Conservation (phyloP, 2,888 invertebrate genomes). For the Agrotis segetum region DNA sequence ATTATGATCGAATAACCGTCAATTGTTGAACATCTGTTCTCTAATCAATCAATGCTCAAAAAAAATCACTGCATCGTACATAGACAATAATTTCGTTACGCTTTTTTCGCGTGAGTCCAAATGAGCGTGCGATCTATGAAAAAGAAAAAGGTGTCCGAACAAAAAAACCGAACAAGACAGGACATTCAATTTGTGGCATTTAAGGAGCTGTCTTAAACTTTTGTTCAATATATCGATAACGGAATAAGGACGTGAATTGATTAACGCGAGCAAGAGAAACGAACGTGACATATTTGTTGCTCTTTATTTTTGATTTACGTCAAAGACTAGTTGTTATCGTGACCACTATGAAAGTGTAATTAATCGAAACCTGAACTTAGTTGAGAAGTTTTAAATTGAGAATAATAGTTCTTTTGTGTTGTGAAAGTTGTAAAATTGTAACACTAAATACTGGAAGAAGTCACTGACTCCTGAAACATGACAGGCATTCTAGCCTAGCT, state of each 20-base stretch:
- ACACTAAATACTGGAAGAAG: too few species aligned
- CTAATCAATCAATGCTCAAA: constrained; percentile 68
- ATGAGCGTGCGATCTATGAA: constrained; percentile 66
- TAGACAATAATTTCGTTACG: constrained; percentile 76
- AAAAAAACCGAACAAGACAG: constrained; percentile 74
- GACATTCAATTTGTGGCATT: constrained; percentile 84
- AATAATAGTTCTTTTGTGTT: too few species aligned
- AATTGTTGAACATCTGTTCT: constrained; percentile 31
- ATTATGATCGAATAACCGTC: constrained; percentile 1
- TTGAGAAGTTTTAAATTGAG: too few species aligned
- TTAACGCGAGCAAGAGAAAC: constrained; percentile 36
- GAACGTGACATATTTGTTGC: constrained; percentile 12
- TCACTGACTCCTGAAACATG: too few species aligned
- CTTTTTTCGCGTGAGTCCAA: constrained; percentile 77
- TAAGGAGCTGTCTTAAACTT: constrained; percentile 74
- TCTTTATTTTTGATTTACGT: too few species aligned
- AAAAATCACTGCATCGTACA: constrained; percentile 76
- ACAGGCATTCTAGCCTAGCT: too few species aligned
- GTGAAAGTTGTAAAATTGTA: too few species aligned
- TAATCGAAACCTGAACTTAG: too few species aligned
- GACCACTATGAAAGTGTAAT: too few species aligned
- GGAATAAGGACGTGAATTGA: constrained; percentile 16
- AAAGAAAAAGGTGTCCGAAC: constrained; percentile 74
- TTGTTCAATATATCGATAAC: constrained; percentile 77
- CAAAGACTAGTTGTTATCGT: neutral